Conservation (phyloP, 1,140 invertebrate species). For the Euura saliciscinereae region DNA sequence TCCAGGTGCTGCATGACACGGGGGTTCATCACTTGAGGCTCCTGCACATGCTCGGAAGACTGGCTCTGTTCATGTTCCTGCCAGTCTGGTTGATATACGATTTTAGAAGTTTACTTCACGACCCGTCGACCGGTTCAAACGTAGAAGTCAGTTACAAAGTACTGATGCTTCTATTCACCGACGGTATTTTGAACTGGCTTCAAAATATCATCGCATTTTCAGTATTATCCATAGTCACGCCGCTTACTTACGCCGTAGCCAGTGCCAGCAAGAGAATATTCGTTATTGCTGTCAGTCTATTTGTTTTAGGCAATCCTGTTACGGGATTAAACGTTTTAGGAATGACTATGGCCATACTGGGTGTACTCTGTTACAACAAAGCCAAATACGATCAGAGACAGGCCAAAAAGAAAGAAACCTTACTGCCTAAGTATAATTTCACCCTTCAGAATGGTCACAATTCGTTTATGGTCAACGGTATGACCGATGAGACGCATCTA, state of each 20-base stretch:
- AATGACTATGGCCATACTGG: slow-evolving; percentile 89
- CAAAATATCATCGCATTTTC: slow-evolving; percentile 96
- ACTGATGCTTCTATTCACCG: slow-evolving; percentile 73
- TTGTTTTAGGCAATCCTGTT: slow-evolving; percentile 92
- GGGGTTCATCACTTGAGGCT: slow-evolving; percentile 86
- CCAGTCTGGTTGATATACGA: slow-evolving; percentile 87
- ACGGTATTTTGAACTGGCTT: slow-evolving; percentile 90
- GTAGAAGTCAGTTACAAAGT: slow-evolving; percentile 57
- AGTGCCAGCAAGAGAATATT: slow-evolving; percentile 95
- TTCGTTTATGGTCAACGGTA: slow-evolving; percentile 45
- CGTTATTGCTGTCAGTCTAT: slow-evolving; percentile 87
- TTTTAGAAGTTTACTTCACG: slow-evolving; percentile 68
- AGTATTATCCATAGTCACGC: slow-evolving; percentile 86
- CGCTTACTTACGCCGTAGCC: slow-evolving; percentile 93
- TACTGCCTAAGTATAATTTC: slow-evolving; percentile 61
- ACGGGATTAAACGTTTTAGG: slow-evolving; percentile 86
- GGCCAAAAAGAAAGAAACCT: slow-evolving; percentile 58
- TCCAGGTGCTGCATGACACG: slow-evolving; percentile 84
- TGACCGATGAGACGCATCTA: slow-evolving; percentile 35
- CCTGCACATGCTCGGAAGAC: slow-evolving; percentile 80
- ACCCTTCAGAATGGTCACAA: slow-evolving; percentile 42
- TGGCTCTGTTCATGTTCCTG: slow-evolving; percentile 84
- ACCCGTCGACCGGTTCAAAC: slow-evolving; percentile 60
- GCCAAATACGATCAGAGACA: slow-evolving; percentile 76
- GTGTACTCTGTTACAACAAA: slow-evolving; percentile 90